phyloP scores from a whole-genome alignment of 2,113 vertebrate genomes.

The Lamprotornis superbus region DNA sequence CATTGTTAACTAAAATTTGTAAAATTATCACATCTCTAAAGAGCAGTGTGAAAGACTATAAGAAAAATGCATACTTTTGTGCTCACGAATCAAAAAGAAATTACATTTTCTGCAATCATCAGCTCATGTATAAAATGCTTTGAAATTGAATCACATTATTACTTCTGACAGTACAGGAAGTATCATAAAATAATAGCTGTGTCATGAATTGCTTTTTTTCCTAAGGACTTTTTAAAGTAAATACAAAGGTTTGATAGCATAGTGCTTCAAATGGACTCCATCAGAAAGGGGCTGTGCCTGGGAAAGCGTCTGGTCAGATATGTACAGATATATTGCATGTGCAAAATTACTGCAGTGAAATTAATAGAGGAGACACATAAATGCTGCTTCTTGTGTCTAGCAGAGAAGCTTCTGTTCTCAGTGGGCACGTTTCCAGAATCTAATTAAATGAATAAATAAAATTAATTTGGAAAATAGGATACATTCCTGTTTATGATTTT shows the following conservation, averaged over 20 bases:
- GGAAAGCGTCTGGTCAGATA: neutral
- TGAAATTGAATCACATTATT: constrained; percentile 33
- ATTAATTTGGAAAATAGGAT: neutral
- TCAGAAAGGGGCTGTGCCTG: neutral
- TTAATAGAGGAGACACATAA: neutral
- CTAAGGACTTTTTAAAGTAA: neutral
- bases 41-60: neutral
- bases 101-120: constrained; percentile 22
- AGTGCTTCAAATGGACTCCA: neutral
- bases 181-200: constrained; percentile 12
- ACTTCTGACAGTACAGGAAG: neutral
- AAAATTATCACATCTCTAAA: constrained; percentile 22
- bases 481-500: neutral
- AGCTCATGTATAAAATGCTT: constrained; percentile 19
- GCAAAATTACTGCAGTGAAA: neutral
- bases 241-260: neutral
- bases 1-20: constrained; percentile 29
- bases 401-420: neutral
- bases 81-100: constrained; percentile 26
- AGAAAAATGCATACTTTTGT: constrained; percentile 17
- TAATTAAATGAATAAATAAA: neutral
- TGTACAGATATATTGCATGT: neutral
- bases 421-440: neutral
- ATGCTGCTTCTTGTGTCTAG: neutral
- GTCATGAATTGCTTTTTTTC: neutral